Evolutionary conservation across 2,797 vertebrate genomes (phyloP).

Genomic region (Lepidocolaptes lacrymiger): DNA sequence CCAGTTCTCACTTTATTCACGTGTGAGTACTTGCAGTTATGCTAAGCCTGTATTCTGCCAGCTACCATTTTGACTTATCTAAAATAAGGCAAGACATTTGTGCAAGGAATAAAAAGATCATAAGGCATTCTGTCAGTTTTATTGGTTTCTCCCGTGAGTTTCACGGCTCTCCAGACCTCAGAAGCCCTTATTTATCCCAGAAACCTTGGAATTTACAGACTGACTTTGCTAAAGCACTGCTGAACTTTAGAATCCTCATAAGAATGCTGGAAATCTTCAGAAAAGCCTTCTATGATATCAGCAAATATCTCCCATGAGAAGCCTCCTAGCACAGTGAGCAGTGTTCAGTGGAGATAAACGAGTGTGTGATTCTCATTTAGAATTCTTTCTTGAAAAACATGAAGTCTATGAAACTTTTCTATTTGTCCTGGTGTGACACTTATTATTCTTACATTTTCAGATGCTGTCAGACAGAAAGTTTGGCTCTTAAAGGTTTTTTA

Average conservation of each 20-base stretch:
- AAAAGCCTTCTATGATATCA: slow-evolving; percentile 66
- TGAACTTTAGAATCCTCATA: slow-evolving; percentile 65
- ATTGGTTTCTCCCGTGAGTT: slow-evolving; percentile 54
- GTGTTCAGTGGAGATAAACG: slow-evolving; percentile 18
- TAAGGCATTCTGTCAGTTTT: slow-evolving; percentile 59
- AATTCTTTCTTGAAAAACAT: slow-evolving; percentile 25
- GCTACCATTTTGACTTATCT: slow-evolving; percentile 28
- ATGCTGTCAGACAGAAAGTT: background rate
- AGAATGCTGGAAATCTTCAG: slow-evolving; percentile 66
- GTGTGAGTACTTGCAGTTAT: background rate
- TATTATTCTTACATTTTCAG: background rate
- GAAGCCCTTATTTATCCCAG: slow-evolving; percentile 64
- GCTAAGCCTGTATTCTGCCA: slow-evolving; percentile 20
- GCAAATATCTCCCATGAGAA: slow-evolving; percentile 63
- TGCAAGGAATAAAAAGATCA: slow-evolving; percentile 65
- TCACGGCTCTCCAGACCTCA: slow-evolving; percentile 35
- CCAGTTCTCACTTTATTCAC: background rate
- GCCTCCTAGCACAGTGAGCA: background rate
- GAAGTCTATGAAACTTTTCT: background rate
- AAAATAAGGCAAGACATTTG: slow-evolving; percentile 60
- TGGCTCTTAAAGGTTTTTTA: background rate
- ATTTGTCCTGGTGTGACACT: background rate
- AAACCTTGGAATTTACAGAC: slow-evolving; percentile 70
- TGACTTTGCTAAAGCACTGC: slow-evolving; percentile 58
- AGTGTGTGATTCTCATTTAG: slow-evolving; percentile 1